phyloP scores from a whole-genome alignment of 2,797 vertebrate genomes.

The Borostomias antarcticus region DNA sequence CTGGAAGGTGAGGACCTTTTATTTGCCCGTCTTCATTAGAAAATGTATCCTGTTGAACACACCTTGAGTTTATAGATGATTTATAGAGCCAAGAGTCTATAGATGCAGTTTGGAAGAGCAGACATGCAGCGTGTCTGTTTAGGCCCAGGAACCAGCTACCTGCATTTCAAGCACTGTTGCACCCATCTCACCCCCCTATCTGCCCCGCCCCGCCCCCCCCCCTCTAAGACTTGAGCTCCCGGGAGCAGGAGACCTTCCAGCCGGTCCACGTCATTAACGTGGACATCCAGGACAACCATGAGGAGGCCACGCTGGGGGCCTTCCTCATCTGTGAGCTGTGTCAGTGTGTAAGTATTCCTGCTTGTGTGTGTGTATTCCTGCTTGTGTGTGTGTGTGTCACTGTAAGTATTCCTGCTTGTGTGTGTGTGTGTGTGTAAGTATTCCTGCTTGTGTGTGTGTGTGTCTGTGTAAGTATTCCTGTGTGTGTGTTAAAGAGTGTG shows the following conservation, averaged over 20 bases:
- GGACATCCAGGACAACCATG: conserved; percentile 98
- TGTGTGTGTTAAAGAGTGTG: no score
- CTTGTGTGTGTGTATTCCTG: not conserved
- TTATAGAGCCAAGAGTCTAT: not conserved
- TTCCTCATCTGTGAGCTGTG: conserved; percentile 99
- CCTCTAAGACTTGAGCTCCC: conserved; percentile 88
- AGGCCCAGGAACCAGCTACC: not conserved
- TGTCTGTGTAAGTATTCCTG: no score
- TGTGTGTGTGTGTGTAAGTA: no score
- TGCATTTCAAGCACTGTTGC: no score
- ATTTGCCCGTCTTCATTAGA: not conserved
- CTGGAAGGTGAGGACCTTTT: conserved; percentile 88
- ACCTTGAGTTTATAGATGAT: no score
- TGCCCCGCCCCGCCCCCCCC: no score
- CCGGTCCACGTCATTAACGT: conserved; percentile 98
- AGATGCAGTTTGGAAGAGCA: not conserved
- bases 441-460: no score
- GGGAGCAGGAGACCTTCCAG: conserved; percentile 96
- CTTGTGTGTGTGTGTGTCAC: no score
- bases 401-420: no score
- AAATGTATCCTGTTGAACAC: no score
- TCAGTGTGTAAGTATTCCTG: conserved; percentile 91
- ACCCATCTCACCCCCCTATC: no score
- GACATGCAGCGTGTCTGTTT: not conserved
- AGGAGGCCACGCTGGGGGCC: conserved; percentile 97